Conservation (phyloP, 2,888 invertebrate genomes). For the Chymomyza amoena region DNA sequence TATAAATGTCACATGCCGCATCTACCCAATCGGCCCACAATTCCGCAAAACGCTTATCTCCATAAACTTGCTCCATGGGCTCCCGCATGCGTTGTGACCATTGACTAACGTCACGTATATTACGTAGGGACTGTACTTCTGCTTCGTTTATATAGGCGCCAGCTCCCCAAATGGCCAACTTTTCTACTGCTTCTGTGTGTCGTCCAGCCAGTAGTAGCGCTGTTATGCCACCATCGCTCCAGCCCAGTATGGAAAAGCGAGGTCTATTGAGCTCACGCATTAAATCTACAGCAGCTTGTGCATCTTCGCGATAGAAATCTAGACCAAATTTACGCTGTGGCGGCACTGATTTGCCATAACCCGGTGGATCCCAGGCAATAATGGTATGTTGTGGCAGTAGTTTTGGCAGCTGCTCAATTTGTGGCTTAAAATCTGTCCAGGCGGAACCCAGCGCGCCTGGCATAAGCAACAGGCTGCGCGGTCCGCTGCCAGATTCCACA, state of each 20-base stretch:
- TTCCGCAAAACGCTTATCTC: conserved; percentile 83
- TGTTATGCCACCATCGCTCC: conserved; percentile 93
- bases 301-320: conserved; percentile 88
- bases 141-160: conserved; percentile 86
- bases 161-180: conserved; percentile 88
- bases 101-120: conserved; percentile 85
- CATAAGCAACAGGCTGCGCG: conserved; percentile 82
- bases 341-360: conserved; percentile 91
- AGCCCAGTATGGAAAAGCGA: conserved; percentile 89
- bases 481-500: conserved; percentile 80
- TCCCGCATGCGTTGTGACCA: conserved; percentile 90
- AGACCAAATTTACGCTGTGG: conserved; percentile 85
- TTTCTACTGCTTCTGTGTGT: conserved; percentile 83
- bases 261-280: conserved; percentile 85
- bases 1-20: conserved; percentile 81
- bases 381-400: conserved; percentile 74
- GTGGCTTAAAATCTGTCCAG: conserved; percentile 90
- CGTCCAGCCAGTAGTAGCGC: conserved; percentile 88
- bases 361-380: conserved; percentile 90
- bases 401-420: conserved; percentile 82
- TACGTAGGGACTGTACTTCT: conserved; percentile 83
- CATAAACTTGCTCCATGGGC: conserved; percentile 87
- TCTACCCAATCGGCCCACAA: conserved; percentile 88
- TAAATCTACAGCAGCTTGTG: conserved; percentile 84
- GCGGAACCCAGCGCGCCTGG: conserved; percentile 91